Evolutionary conservation across 92 coral and sea anemone genomes (phyloP).

Genomic region (Zoanthus solanderi): DNA sequence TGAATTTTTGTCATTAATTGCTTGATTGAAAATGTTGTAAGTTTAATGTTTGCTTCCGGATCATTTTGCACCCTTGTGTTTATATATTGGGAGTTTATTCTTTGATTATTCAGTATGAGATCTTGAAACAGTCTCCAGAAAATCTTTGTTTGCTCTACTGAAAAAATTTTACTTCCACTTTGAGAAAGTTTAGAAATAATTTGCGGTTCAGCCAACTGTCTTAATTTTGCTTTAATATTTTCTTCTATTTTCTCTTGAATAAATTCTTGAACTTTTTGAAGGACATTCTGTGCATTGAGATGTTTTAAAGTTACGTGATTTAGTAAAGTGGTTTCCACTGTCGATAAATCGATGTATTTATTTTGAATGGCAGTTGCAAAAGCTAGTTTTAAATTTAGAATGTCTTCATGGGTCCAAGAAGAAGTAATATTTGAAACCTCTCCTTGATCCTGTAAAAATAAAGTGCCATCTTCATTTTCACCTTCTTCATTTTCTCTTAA

Average conservation of each 20-base stretch:
- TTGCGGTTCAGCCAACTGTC: neutral
- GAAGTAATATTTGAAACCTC: neutral
- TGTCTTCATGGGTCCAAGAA: neutral
- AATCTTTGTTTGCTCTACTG: neutral
- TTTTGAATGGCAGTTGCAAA: neutral
- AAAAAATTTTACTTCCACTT: neutral
- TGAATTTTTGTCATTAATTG: neutral
- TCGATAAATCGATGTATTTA: neutral
- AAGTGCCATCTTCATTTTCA: too few relatives aligned
- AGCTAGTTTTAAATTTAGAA: too few relatives aligned
- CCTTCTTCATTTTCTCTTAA: too few relatives aligned
- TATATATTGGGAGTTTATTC: too few relatives aligned
- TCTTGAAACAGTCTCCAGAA: neutral
- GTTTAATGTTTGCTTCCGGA: neutral
- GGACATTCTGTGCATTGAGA: neutral
- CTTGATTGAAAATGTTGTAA: neutral
- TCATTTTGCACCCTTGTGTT: neutral
- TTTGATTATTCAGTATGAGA: neutral
- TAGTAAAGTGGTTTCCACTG: neutral
- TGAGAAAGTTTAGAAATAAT: neutral
- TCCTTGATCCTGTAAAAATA: neutral
- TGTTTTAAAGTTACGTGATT: neutral
- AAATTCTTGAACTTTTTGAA: neutral
- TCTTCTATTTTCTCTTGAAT: neutral
- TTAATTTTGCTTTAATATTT: too few relatives aligned